Percentiles rank a stretch among this genome's conserved stretches.
phyloP scores from a whole-genome alignment of 2,113 vertebrate genomes.

The Mormyrus iriodes region DNA sequence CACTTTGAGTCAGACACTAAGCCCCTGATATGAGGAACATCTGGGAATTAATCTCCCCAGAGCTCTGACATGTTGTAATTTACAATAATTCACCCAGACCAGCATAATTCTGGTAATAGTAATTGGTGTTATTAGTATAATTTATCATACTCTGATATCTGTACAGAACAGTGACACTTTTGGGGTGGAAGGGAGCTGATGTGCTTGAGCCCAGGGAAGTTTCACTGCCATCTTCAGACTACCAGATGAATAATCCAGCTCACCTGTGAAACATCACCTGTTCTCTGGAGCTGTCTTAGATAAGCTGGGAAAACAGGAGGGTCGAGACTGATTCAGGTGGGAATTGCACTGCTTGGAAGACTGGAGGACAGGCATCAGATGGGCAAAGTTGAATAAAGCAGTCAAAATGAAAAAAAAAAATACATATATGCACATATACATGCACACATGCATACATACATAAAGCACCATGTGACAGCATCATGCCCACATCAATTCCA shows the following conservation, averaged over 20 bases:
- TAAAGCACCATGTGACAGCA: background rate
- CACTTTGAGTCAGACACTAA: background rate
- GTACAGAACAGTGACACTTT: background rate
- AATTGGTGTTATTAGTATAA: slow-evolving; percentile 1
- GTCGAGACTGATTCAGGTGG: background rate
- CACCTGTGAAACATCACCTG: background rate
- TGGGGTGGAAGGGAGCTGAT: background rate
- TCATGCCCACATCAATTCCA: background rate
- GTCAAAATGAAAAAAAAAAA: no score
- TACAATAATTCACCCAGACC: background rate
- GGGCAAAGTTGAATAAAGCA: background rate
- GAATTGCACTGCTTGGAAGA: background rate
- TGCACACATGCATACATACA: background rate
- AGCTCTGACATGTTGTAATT: background rate
- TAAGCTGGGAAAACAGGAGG: background rate
- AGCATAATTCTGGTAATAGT: background rate
- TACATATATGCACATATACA: background rate
- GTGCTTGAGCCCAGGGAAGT: background rate
- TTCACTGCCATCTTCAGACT: background rate
- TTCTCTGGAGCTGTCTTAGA: background rate
- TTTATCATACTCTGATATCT: background rate
- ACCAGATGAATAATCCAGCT: background rate
- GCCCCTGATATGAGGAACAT: background rate
- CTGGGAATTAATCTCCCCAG: background rate
- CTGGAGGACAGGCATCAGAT: background rate